Conservation (phyloP, 2,888 invertebrate genomes). For the Drosophila borborema region DNA sequence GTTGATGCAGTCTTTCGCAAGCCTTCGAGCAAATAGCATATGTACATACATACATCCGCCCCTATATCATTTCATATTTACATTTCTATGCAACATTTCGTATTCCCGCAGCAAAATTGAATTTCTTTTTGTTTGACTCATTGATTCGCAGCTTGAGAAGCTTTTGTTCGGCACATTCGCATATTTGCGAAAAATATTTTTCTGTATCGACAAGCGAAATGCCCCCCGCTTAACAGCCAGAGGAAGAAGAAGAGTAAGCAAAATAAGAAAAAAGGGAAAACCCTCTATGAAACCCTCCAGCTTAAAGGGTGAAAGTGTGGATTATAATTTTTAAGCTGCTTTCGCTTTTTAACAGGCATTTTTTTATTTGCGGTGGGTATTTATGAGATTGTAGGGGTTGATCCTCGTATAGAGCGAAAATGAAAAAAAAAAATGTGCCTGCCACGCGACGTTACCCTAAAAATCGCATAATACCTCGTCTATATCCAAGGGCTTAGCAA, state of each 20-base stretch:
- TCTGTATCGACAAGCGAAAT: conserved; percentile 23
- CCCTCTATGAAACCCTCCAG: conserved; percentile 28
- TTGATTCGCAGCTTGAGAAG: conserved; percentile 61
- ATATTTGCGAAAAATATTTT: conserved; percentile 36
- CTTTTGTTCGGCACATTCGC: conserved; percentile 56
- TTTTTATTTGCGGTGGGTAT: conserved; percentile 70
- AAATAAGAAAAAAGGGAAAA: background rate
- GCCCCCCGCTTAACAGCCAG: conserved; percentile 2
- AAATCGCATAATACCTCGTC: conserved; percentile 55
- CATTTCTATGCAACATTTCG: conserved; percentile 22
- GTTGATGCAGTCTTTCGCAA: conserved; percentile 29
- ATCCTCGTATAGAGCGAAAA: conserved; percentile 8
- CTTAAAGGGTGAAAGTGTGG: conserved; percentile 77
- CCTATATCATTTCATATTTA: conserved; percentile 33
- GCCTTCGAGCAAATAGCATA: conserved; percentile 6
- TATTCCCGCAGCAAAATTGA: conserved; percentile 6
- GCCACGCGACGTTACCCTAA: conserved; percentile 73
- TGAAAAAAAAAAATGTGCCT: conserved; percentile 52
- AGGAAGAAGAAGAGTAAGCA: background rate
- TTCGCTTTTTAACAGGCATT: conserved; percentile 62
- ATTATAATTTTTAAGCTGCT: conserved; percentile 79
- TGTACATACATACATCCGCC: background rate
- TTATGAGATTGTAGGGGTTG: conserved; percentile 52
- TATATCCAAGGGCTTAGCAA: conserved; percentile 41
- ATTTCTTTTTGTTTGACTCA: conserved; percentile 58